Conservation (phyloP, 64 coral and sea anemone species). For the Pocillopora damicornis region DNA sequence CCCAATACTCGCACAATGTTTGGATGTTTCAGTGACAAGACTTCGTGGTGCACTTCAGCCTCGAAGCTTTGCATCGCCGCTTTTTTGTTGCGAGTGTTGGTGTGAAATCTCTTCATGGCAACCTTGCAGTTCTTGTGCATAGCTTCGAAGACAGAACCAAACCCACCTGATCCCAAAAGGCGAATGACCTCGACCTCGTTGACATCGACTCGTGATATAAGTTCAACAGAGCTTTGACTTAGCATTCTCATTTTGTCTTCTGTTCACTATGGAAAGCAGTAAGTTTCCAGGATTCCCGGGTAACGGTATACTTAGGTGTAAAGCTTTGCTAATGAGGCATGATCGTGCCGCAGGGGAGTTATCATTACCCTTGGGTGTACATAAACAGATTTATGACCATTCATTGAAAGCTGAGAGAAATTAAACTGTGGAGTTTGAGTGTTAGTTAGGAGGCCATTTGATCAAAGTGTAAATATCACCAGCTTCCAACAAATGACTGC, state of each 20-base stretch:
- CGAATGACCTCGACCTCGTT: constrained; percentile 75
- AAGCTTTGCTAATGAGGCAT: background rate
- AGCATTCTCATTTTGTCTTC: constrained; percentile 36
- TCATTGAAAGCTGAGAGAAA: too few relatives aligned
- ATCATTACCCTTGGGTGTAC: background rate
- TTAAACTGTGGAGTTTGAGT: too few relatives aligned
- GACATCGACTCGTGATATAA: constrained; percentile 56
- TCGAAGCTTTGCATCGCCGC: constrained; percentile 96
- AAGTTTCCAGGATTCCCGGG: constrained; percentile 41
- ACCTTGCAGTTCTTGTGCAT: constrained; percentile 78
- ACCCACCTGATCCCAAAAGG: constrained; percentile 78
- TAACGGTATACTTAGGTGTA: constrained; percentile 6
- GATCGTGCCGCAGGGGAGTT: background rate
- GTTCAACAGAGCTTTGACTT: background rate
- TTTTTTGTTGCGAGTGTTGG: constrained; percentile 91
- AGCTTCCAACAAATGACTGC: too few relatives aligned
- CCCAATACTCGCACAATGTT: constrained; percentile 81
- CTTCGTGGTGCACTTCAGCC: constrained; percentile 76
- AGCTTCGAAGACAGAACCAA: constrained; percentile 83
- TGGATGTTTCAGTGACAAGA: constrained; percentile 77
- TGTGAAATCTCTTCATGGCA: constrained; percentile 84
- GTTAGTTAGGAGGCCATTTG: too few relatives aligned
- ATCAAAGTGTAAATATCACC: too few relatives aligned
- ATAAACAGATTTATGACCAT: background rate
- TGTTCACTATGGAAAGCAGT: background rate